These are phyloP conservation scores for Leptoteleia sp. DNA, from an alignment of 1,140 invertebrate genomes.

Conservation along the genomic window DNA sequence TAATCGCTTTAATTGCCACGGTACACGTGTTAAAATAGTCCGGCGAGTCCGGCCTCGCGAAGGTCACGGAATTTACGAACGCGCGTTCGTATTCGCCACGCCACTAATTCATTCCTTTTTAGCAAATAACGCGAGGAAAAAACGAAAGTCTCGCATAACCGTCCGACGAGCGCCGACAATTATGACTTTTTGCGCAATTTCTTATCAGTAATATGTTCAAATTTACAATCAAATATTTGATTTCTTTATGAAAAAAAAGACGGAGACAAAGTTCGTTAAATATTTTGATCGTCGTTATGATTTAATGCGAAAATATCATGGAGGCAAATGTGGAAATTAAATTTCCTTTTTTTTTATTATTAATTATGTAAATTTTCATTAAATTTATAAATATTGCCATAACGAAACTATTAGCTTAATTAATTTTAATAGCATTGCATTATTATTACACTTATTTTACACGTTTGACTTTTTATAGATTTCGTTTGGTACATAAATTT, in stretches of 20 bases:
- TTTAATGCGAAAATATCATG: no score
- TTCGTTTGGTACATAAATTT: no score
- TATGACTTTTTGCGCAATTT: slow-evolving; percentile 19
- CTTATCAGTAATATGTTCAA: slow-evolving; percentile 6
- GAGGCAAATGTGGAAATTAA: no score
- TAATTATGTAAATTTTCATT: no score
- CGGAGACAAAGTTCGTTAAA: not conserved
- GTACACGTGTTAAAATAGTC: slow-evolving; percentile 30
- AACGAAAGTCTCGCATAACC: slow-evolving; percentile 33
- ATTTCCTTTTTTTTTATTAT: no score
- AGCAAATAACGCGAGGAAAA: slow-evolving; percentile 18
- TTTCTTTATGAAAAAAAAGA: not conserved
- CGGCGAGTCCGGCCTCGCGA: slow-evolving; percentile 18
- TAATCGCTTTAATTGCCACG: slow-evolving; percentile 17
- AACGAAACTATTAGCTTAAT: no score
- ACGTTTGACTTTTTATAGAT: no score
- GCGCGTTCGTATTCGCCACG: slow-evolving; percentile 27
- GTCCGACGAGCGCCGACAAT: slow-evolving; percentile 14
- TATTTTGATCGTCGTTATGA: no score
- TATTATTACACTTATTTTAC: no score
- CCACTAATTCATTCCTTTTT: slow-evolving; percentile 29
- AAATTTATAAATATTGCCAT: no score
- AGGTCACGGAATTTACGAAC: slow-evolving; percentile 26
- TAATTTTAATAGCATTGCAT: no score
- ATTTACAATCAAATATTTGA: slow-evolving; percentile 10